phyloP scores from a whole-genome alignment of 2,888 invertebrate genomes.

The Coenonympha glycerion region DNA sequence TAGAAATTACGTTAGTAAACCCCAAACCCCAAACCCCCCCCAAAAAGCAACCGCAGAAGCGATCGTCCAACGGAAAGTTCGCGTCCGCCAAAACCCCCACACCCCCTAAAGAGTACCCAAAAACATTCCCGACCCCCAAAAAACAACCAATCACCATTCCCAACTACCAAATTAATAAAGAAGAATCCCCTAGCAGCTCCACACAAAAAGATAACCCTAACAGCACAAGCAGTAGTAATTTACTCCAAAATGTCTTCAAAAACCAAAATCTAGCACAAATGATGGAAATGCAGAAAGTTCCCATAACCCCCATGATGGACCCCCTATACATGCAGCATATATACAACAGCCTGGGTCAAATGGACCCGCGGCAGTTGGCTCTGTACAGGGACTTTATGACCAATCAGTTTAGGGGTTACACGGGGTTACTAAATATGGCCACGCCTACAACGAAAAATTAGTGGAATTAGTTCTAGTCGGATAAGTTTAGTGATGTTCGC shows the following conservation, averaged over 20 bases:
- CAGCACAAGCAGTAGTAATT: background rate
- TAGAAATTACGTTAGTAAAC: constrained; percentile 82
- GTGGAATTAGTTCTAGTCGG: constrained; percentile 21
- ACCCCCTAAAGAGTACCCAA: constrained; percentile 52
- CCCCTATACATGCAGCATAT: constrained; percentile 60
- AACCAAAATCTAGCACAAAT: constrained; percentile 36
- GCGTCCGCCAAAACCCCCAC: constrained; percentile 64
- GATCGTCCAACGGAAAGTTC: constrained; percentile 75
- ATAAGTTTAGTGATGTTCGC: constrained; percentile 16
- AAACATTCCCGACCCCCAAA: constrained; percentile 39
- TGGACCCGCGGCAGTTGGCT: constrained; percentile 63
- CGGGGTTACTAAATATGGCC: constrained; percentile 51
- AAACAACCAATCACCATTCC: constrained; percentile 53
- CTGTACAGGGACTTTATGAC: constrained; percentile 64
- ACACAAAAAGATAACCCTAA: constrained; percentile 31
- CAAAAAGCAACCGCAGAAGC: constrained; percentile 60
- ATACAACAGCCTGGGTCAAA: constrained; percentile 55
- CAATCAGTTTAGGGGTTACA: constrained; percentile 54
- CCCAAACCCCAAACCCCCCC: constrained; percentile 55
- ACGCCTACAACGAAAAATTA: constrained; percentile 69
- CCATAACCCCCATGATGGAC: constrained; percentile 50
- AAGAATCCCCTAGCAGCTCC: constrained; percentile 51
- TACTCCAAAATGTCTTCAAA: constrained; percentile 33
- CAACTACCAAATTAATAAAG: constrained; percentile 51
- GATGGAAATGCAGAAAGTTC: constrained; percentile 43